A percentile compares a stretch with the other conserved stretches of the same genome.
Evolutionary conservation across 2,888 invertebrate species (phyloP).

Genomic region (Busseola fusca): DNA sequence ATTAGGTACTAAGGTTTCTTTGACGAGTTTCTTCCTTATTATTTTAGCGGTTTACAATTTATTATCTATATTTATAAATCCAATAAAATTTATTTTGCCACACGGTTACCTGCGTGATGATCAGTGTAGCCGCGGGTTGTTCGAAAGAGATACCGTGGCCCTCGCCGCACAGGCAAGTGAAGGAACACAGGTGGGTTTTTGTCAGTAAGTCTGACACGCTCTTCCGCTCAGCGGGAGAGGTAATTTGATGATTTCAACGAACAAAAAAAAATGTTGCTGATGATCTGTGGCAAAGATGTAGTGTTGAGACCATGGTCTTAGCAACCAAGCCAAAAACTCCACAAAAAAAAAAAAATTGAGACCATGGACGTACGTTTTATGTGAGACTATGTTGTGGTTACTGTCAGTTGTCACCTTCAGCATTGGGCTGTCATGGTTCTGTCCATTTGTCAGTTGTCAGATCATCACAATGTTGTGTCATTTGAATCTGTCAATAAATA

Average conservation of each 20-base stretch:
- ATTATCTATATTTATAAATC: background rate
- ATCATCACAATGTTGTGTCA: slow-evolving; percentile 41
- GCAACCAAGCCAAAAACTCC: too few relatives aligned
- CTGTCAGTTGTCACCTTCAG: background rate
- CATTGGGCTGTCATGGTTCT: background rate
- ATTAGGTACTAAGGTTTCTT: too few relatives aligned
- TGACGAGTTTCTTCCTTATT: background rate
- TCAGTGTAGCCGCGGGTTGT: too few relatives aligned
- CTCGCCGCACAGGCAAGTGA: too few relatives aligned
- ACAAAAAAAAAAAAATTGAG: too few relatives aligned
- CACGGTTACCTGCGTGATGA: background rate
- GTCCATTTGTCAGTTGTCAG: slow-evolving; percentile 6
- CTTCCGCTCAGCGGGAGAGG: too few relatives aligned
- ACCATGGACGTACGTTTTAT: too few relatives aligned
- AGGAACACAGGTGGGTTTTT: too few relatives aligned
- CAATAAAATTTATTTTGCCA: background rate
- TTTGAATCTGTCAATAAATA: slow-evolving; percentile 54
- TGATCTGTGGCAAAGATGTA: background rate
- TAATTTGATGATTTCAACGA: too few relatives aligned
- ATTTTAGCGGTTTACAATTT: background rate
- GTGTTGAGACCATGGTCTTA: background rate
- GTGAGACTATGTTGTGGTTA: background rate
- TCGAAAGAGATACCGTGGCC: too few relatives aligned
- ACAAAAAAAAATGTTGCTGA: too few relatives aligned
- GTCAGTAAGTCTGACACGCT: too few relatives aligned